These are phyloP conservation scores for Drepana arcuata DNA, from an alignment of 1,140 invertebrate species.

Conservation along the genomic window DNA sequence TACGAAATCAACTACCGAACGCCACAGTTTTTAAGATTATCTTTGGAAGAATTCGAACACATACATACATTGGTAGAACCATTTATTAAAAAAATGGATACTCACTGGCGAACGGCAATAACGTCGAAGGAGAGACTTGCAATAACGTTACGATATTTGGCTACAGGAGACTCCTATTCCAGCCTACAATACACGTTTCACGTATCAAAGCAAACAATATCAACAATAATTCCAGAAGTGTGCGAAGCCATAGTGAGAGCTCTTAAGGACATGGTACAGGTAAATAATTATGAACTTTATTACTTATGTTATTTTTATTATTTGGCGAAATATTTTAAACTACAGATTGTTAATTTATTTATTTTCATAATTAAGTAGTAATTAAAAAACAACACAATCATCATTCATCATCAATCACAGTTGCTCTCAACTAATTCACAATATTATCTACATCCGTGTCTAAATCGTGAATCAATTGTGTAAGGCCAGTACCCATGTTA, in stretches of 20 bases:
- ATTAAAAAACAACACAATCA: background rate
- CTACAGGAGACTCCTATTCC: constrained; percentile 5
- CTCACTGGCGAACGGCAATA: constrained; percentile 5
- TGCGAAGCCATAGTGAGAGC: constrained; percentile 5
- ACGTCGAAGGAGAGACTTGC: constrained; percentile 1
- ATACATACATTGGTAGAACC: constrained; percentile 1
- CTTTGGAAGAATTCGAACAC: constrained; percentile 4
- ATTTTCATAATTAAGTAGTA: constrained; percentile 1
- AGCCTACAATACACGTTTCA: constrained; percentile 6
- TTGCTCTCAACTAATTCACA: constrained; percentile 4
- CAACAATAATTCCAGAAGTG: constrained; percentile 7
- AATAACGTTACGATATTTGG: constrained; percentile 6
- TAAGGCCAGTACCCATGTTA: constrained; percentile 2
- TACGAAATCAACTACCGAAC: constrained; percentile 5
- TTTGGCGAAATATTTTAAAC: constrained; percentile 3
- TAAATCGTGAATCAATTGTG: constrained; percentile 1
- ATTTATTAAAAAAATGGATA: constrained; percentile 3
- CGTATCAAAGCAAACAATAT: constrained; percentile 7
- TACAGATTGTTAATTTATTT: constrained; percentile 3
- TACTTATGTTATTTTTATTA: constrained; percentile 3
- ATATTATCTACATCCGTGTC: constrained; percentile 2
- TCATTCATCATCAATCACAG: constrained; percentile 2
- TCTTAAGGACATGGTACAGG: constrained; percentile 7
- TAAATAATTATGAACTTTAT: constrained; percentile 6
- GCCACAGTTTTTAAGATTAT: constrained; percentile 5